Percentiles rank a stretch among this genome's conserved stretches.
phyloP scores from a whole-genome alignment of 2,888 invertebrate species.

The Muscina levida region DNA sequence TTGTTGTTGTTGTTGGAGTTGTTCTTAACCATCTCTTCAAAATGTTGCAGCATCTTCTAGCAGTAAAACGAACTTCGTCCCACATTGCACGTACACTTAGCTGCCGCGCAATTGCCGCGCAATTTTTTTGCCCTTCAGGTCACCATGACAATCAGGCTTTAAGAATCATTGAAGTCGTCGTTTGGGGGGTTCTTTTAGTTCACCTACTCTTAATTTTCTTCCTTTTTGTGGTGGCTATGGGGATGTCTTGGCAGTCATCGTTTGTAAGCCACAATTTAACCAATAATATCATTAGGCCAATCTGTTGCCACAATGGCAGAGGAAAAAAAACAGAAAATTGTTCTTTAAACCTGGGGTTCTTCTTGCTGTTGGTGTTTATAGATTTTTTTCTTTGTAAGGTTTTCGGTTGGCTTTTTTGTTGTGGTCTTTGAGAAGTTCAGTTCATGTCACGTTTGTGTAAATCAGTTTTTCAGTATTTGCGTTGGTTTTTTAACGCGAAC shows the following conservation, averaged over 20 bases:
- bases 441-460: constrained; percentile 72
- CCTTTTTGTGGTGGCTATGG: too few species aligned
- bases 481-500: constrained; percentile 42
- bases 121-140: constrained; percentile 57
- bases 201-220: constrained; percentile 12
- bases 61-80: constrained; percentile 41
- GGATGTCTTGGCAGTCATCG: neutral
- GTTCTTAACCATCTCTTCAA: constrained; percentile 9
- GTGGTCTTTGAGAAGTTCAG: constrained; percentile 34
- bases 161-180: constrained; percentile 53
- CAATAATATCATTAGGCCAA: constrained; percentile 53
- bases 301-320: constrained; percentile 20
- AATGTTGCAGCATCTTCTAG: neutral
- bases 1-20: constrained; percentile 28
- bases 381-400: constrained; percentile 1
- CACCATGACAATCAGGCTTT: constrained; percentile 66
- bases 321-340: neutral
- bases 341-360: neutral
- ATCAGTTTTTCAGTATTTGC: constrained; percentile 64
- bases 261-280: constrained; percentile 37
- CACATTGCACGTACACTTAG: too few species aligned
- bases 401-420: neutral
- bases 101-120: neutral
- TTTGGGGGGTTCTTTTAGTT: constrained; percentile 10
- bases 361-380: constrained; percentile 1